phyloP scores from a whole-genome alignment of 2,888 invertebrate genomes.

The Lasioglossum pauxillum region DNA sequence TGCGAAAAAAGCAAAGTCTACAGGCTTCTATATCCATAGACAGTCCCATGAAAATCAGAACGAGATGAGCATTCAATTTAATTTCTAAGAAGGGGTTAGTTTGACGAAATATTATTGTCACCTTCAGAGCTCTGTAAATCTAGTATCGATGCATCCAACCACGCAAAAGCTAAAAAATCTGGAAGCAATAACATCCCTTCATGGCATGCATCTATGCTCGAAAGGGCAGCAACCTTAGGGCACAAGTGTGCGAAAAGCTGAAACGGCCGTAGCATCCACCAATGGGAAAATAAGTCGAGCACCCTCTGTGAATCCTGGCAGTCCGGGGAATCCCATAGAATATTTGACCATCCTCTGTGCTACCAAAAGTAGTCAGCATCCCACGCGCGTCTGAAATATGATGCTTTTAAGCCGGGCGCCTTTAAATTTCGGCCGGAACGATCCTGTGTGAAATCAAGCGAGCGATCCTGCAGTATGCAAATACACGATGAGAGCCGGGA shows the following conservation, averaged over 20 bases:
- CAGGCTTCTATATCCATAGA: not conserved
- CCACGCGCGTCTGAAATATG: conserved; percentile 77
- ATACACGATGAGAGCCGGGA: conserved; percentile 56
- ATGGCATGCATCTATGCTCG: not conserved
- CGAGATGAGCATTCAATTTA: not conserved
- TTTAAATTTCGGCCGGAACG: conserved; percentile 79
- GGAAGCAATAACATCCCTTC: no score
- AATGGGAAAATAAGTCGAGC: not conserved
- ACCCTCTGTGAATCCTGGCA: not conserved
- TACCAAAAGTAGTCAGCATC: conserved; percentile 51
- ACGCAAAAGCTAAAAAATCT: not conserved
- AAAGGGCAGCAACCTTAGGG: not conserved
- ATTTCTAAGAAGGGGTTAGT: not conserved
- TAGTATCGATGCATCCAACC: not conserved
- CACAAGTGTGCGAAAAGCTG: not conserved
- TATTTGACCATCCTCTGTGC: conserved; percentile 66
- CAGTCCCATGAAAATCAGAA: no score
- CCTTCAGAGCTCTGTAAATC: no score
- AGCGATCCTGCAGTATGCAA: conserved; percentile 77
- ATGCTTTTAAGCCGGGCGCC: conserved; percentile 78
- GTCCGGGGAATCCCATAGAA: conserved; percentile 68
- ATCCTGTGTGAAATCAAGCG: conserved; percentile 76
- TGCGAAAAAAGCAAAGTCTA: not conserved
- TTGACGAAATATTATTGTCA: not conserved
- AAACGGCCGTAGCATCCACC: conserved; percentile 7